Evolutionary conservation across 2,113 vertebrate species (phyloP).

Genomic region (Phalacrocorax pelagicus): DNA sequence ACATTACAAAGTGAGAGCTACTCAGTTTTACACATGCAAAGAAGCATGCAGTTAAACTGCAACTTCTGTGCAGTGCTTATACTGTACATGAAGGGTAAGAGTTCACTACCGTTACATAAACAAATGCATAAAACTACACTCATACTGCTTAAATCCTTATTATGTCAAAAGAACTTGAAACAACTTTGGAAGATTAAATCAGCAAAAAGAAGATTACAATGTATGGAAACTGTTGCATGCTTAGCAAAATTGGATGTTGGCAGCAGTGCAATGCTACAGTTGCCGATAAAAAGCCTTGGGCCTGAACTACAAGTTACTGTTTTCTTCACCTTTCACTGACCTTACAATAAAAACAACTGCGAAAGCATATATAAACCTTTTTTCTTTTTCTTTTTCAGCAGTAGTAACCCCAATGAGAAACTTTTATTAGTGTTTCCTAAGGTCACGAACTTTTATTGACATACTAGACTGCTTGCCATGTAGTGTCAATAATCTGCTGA

Average conservation of each 20-base stretch:
- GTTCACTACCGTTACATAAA: not conserved
- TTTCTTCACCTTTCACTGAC: not conserved
- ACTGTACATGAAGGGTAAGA: not conserved
- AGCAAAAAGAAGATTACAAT: not conserved
- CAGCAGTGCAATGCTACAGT: not conserved
- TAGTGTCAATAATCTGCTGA: slow-evolving; percentile 28
- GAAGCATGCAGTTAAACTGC: not conserved
- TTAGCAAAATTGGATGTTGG: not conserved
- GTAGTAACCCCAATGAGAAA: not conserved
- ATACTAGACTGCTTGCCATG: not conserved
- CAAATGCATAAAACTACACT: not conserved
- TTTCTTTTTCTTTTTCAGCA: not conserved
- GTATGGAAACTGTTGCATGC: not conserved
- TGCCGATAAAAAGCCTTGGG: not conserved
- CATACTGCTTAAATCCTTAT: not conserved
- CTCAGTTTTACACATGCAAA: not conserved
- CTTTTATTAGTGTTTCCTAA: not conserved
- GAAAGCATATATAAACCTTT: not conserved
- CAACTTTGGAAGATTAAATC: not conserved
- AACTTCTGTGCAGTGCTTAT: not conserved
- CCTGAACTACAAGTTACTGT: not conserved
- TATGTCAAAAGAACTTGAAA: not conserved
- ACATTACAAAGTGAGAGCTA: not conserved
- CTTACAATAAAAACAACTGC: not conserved
- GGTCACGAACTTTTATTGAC: slow-evolving; percentile 11